These are phyloP conservation scores for Tursiops truncatus DNA, from an alignment of 2,113 vertebrate species.

Conservation along the genomic window DNA sequence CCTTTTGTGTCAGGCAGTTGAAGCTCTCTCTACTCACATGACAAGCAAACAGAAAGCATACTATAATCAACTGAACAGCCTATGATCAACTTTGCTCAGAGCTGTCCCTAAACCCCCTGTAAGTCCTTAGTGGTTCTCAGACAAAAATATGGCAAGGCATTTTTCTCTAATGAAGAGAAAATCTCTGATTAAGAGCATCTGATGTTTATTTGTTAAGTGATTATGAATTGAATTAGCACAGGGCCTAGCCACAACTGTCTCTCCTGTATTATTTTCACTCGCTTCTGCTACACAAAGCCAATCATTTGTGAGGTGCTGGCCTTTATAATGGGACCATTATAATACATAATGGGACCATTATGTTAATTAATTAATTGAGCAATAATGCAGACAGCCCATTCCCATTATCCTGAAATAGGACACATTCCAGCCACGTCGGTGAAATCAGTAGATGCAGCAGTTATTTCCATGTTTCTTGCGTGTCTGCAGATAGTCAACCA, in stretches of 20 bases:
- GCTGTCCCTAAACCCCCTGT: neutral
- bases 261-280: neutral
- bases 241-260: neutral
- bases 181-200: conserved; percentile 35
- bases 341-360: neutral
- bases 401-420: neutral
- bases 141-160: conserved; percentile 44
- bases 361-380: conserved; percentile 12
- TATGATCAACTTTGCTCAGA: conserved; percentile 64
- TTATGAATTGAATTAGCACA: neutral
- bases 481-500: neutral
- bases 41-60: conserved; percentile 31
- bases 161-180: conserved; percentile 30
- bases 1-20: conserved; percentile 36
- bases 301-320: neutral
- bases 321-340: neutral
- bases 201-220: neutral
- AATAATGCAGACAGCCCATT: neutral
- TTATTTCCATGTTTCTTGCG: neutral
- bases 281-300: conserved; percentile 7
- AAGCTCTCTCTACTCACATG: conserved; percentile 27
- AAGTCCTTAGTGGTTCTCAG: neutral
- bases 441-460: neutral
- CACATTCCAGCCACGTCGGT: neutral
- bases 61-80: conserved; percentile 67